Base-by-base conservation (phyloP, 2,113 vertebrate genomes). In the Crotalus tigris region DNA sequence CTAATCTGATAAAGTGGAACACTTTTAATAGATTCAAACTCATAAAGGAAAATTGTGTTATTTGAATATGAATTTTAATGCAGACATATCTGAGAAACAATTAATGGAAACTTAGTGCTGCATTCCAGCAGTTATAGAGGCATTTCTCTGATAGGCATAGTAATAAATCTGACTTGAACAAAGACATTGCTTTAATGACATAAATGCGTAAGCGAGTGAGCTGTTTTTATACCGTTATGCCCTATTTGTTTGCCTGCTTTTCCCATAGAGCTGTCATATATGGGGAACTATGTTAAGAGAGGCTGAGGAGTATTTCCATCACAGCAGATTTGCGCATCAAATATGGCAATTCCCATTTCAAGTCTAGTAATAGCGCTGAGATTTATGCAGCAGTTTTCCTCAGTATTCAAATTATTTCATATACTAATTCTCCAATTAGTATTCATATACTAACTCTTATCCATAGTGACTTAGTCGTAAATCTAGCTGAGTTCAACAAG, bases 121-220 rank as follows among this genome's bases (percentile, higher is more conserved):
- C 23, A 24, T 13, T 44, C 0, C 1, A 94, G 11, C 11, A 69
- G 4, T 17, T 90, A 81, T 12, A 91, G 3, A 90, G 0, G 5
- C 44, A 89, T 95, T 94, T 91, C 55, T 94, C 9, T 17, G 90
- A 85, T 90, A 21, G 26, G 46, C 88, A n/a, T 29, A 3, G 2
- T 93, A n/a, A 81, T 93, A 93, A 93, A n/a, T 94, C 7, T 92
- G n/a, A 69, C 33, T 92, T 12, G 33, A 1, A 91, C 55, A 3
- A 4, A 95, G 19, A 92, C 55, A 90, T 85, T 5, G 1, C 88
- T 54, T 10, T 19, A 69, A 61, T 94, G 75, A 59, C 26, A 15
- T 61, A 87, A 95, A 89, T 46, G 39, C 21, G 55, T 2, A 93
- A 58, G 0, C 3, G 0, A 6, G 39, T 89, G 90, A 39, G 7